These are phyloP conservation scores for Callorhinus ursinus DNA, from an alignment of 2,113 vertebrate genomes.

Conservation along the genomic window DNA sequence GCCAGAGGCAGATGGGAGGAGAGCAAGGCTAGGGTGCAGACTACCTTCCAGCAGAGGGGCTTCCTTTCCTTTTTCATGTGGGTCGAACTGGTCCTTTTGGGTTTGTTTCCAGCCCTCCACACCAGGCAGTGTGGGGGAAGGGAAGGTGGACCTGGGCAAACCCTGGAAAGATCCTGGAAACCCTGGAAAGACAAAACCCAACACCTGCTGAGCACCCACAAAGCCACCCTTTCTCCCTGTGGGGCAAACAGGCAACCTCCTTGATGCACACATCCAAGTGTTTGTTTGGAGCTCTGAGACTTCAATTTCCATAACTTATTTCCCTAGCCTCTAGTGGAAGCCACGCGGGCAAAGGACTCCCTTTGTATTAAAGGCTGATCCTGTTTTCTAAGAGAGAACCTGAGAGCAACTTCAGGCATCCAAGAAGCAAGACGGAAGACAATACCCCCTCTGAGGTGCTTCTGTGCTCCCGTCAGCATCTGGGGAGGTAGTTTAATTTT, in stretches of 20 bases:
- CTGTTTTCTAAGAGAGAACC: not conserved
- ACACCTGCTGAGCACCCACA: not conserved
- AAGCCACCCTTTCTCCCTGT: not conserved
- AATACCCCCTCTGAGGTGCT: not conserved
- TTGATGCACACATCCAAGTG: no score
- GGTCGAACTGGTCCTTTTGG: not conserved
- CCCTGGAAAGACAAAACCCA: not conserved
- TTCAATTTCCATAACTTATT: not conserved
- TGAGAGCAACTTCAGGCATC: not conserved
- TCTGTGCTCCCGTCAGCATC: not conserved
- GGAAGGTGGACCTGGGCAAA: not conserved
- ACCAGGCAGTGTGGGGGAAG: not conserved
- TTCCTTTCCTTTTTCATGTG: not conserved
- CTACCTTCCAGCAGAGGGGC: not conserved
- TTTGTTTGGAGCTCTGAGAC: not conserved
- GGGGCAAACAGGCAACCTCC: not conserved
- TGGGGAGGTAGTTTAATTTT: slow-evolving; percentile 47
- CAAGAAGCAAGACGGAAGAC: not conserved
- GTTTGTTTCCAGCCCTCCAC: not conserved
- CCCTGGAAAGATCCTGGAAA: not conserved
- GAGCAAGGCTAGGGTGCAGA: not conserved
- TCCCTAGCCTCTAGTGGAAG: not conserved
- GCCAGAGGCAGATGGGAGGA: not conserved
- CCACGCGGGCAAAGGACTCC: not conserved
- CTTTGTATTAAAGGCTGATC: not conserved